A percentile compares a stretch with the other conserved stretches of the same genome.
Evolutionary conservation across 2,113 vertebrate genomes (phyloP).

Genomic region (Chroicocephalus ridibundus): DNA sequence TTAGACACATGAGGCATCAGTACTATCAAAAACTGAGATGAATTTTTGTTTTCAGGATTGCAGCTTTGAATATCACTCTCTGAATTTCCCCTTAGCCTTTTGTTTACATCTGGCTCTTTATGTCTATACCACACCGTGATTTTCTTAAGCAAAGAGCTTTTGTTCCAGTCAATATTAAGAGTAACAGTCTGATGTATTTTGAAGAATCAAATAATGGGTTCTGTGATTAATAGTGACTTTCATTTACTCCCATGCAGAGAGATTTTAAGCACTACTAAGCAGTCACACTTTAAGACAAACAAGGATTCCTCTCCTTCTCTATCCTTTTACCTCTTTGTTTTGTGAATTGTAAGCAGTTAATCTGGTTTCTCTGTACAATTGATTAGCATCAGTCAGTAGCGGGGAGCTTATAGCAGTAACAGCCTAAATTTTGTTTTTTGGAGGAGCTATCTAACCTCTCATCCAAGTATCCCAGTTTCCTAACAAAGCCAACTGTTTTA

Average conservation of each 20-base stretch:
- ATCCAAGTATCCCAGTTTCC: not conserved
- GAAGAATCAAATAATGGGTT: not conserved
- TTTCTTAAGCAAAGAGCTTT: constrained; percentile 9
- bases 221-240: not conserved
- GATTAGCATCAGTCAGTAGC: not conserved
- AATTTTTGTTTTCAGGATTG: not conserved
- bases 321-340: not conserved
- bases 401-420: not conserved
- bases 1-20: not conserved
- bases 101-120: not conserved
- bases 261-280: not conserved
- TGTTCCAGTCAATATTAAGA: not conserved
- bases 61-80: not conserved
- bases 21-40: not conserved
- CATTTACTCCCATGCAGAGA: not conserved
- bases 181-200: not conserved
- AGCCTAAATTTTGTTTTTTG: not conserved
- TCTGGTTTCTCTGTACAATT: not conserved
- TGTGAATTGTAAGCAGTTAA: not conserved
- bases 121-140: not conserved
- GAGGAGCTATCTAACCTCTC: not conserved
- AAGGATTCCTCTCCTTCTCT: not conserved
- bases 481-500: not conserved
- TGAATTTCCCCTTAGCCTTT: not conserved
- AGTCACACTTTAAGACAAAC: not conserved